Evolutionary conservation across 2,113 vertebrate genomes (phyloP).

Genomic region (Sinocyclocheilus grahami): DNA sequence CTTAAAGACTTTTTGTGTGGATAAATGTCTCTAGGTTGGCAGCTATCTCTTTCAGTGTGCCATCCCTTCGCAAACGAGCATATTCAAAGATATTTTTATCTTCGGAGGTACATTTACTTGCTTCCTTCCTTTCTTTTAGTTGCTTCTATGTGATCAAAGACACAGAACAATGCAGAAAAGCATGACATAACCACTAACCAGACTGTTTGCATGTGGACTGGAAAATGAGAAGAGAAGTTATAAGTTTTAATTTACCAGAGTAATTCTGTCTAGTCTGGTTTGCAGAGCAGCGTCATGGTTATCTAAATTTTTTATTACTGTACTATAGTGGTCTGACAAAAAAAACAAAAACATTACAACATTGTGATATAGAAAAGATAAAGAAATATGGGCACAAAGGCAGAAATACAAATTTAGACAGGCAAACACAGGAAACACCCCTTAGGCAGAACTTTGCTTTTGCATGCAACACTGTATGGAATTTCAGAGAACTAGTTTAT

Average conservation of each 20-base stretch:
- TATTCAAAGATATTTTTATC: constrained; percentile 64
- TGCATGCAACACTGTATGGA: no score
- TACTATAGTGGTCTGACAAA: no score
- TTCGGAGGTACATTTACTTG: constrained; percentile 16
- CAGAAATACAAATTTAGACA: no score
- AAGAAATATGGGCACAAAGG: no score
- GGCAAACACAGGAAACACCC: no score
- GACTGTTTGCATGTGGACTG: neutral
- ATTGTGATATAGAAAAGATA: no score
- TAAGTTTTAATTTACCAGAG: neutral
- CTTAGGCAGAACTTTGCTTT: no score
- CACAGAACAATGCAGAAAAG: no score
- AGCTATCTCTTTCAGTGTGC: constrained; percentile 37
- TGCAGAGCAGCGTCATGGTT: neutral
- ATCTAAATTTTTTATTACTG: neutral
- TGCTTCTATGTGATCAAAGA: constrained; percentile 38
- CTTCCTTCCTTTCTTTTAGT: constrained; percentile 34
- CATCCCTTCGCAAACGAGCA: constrained; percentile 33
- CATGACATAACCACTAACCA: no score
- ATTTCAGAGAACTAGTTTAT: no score
- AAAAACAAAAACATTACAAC: no score
- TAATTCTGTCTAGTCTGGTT: neutral
- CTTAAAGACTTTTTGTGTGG: no score
- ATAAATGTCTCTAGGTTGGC: constrained; percentile 30
- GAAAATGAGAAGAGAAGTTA: neutral